phyloP scores from a whole-genome alignment of 2,888 invertebrate species.

The Cephonodes hylas region DNA sequence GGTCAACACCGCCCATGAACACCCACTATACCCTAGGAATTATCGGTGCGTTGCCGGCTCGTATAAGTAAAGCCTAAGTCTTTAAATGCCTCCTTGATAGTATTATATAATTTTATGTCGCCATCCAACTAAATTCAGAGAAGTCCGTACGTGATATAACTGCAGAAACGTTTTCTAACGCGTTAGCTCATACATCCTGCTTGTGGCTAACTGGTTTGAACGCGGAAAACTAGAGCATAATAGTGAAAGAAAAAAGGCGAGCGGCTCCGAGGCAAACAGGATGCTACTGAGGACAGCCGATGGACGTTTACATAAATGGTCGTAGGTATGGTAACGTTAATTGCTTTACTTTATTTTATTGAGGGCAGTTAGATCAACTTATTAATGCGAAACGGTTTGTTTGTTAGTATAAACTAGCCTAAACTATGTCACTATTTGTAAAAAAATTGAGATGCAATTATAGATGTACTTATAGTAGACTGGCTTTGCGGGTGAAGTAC shows the following conservation, averaged over 20 bases:
- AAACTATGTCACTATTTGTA: too few species aligned
- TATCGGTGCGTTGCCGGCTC: too few species aligned
- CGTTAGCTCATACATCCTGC: slow-evolving; percentile 34
- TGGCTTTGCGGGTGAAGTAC: too few species aligned
- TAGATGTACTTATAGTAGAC: too few species aligned
- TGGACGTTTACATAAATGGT: slow-evolving; percentile 44
- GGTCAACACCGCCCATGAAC: too few species aligned
- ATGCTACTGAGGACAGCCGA: slow-evolving; percentile 57
- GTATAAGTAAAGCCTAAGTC: too few species aligned
- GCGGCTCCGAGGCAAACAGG: slow-evolving; percentile 59
- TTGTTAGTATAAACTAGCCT: too few species aligned
- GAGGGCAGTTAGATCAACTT: too few species aligned
- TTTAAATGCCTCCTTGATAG: too few species aligned
- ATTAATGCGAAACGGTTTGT: too few species aligned
- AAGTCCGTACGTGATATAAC: background rate
- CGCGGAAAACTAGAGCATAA: slow-evolving; percentile 48
- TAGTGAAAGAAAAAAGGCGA: slow-evolving; percentile 53
- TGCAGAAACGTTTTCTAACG: slow-evolving; percentile 17
- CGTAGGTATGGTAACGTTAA: background rate
- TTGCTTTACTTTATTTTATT: background rate
- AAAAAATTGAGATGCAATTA: too few species aligned
- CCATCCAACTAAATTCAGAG: background rate
- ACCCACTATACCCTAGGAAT: too few species aligned
- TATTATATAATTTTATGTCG: background rate
- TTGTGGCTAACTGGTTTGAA: slow-evolving; percentile 40